phyloP scores from a whole-genome alignment of 2,888 invertebrate genomes.

The Watsonalla binaria region DNA sequence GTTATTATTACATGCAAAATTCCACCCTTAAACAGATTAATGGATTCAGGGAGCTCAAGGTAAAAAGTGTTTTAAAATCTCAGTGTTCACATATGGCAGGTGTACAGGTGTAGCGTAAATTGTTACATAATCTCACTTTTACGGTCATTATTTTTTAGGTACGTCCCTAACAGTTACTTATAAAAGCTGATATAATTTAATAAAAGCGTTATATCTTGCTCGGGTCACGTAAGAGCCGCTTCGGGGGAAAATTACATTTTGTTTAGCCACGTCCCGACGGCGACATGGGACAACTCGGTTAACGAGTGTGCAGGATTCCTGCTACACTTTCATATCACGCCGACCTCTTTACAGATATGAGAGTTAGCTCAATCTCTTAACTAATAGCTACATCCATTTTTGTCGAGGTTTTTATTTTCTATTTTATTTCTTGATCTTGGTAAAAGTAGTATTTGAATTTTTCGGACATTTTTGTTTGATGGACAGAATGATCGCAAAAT shows the following conservation, averaged over 20 bases:
- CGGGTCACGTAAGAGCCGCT: conserved; percentile 75
- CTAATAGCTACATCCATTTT: background rate
- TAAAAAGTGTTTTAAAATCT: conserved; percentile 34
- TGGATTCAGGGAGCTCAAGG: conserved; percentile 27
- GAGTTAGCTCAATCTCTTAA: conserved; percentile 8
- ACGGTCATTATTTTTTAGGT: conserved; percentile 53
- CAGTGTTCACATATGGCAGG: conserved; percentile 25
- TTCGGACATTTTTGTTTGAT: too few relatives aligned
- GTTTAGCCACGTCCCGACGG: conserved; percentile 67
- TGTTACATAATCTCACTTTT: conserved; percentile 45
- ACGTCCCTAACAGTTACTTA: conserved; percentile 60
- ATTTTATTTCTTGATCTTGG: background rate
- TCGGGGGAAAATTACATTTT: conserved; percentile 75
- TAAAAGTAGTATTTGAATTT: too few relatives aligned
- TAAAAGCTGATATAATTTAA: conserved; percentile 74
- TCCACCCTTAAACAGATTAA: conserved; percentile 32
- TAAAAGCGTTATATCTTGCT: conserved; percentile 74
- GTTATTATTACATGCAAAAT: conserved; percentile 11
- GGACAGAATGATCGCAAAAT: too few relatives aligned
- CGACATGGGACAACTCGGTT: conserved; percentile 73
- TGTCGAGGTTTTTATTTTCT: background rate
- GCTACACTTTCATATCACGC: conserved; percentile 65
- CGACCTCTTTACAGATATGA: conserved; percentile 50
- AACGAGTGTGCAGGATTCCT: conserved; percentile 70
- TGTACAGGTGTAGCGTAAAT: conserved; percentile 14